Evolutionary conservation across 1,140 invertebrate species (phyloP), one percentile per base, ranked within the genome.

Genomic region (Listronotus oregonensis): DNA sequence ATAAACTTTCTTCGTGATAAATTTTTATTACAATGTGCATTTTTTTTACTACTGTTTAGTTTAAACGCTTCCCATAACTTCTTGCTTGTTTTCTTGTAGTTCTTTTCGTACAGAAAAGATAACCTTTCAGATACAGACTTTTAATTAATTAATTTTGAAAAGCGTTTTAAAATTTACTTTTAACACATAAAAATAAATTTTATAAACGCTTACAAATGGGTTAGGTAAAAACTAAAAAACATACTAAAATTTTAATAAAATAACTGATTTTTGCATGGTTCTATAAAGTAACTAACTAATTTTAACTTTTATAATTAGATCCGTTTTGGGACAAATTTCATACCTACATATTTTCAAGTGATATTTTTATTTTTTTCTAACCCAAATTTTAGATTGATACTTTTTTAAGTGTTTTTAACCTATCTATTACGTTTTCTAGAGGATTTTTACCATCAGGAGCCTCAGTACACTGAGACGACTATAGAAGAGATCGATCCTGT

Each of bases 371-470:
- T 50, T 18, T 21, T 50, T 31, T 31, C 21, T 18, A 50, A 50
- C 47, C 47, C 47, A 7, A 50, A 50, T 50, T 50, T 50, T 46
- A 11, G 6, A 46, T 46, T 6, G 12, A 27, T 46, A 9, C 12
- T 14, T 14, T 14, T 46, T 15, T 17, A 17, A 46, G n/a, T 17
- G n/a, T 2, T 46, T 46, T 46, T 46, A 3, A 11, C 43, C 9
- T 17, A 14, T 46, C 27, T 18, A 50, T 31, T 10, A 50, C 32
- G 7, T 49, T 12, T 73, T 75, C 61, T 75, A 79, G 77, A 78
- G 70, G 83, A 85, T 78, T 83, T 85, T 77, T 83, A 84, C 75
- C 84, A 84, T 78, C 82, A 83, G 76, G 83, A 83, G 72, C 83
- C 82, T 65, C 81, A 83, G 66, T 85, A 78, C 71, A 79, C 80